Evolutionary conservation across 2,888 invertebrate species (phyloP), one percentile per base, ranked within the genome.

Genomic region (Micoletzkya japonica): DNA sequence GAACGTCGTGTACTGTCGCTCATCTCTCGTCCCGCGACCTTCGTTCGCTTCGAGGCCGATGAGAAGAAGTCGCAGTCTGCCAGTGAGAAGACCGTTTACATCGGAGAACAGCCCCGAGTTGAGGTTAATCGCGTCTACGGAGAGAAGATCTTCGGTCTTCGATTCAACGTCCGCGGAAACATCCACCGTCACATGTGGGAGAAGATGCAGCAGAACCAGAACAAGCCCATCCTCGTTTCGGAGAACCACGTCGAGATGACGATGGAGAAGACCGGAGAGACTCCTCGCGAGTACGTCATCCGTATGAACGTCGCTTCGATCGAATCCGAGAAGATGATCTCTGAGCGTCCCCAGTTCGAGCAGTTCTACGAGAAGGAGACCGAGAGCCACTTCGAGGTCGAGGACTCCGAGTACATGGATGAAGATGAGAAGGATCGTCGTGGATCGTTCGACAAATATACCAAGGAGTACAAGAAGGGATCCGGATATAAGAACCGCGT

Each of bases 201-300:
- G 66, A 72, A 73, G 66, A 66, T 64, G 34, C 17, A 20, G n/a
- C 56, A 57, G 57, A 64, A 54, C n/a, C 26, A 36, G 37, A 39
- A 36, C 30, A 7, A 34, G 24, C 44, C 67, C 57, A n/a, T 52
- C 24, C 64, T 77, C 30, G 60, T 74, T 54, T 72, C 74, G 24
- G 81, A 82, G 70, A 82, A 81, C 70, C 73, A 78, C 70, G 32
- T 82, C 57, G 77, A 77, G 50, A 63, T 81, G 28, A 67, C 67
- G 44, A 60, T 76, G 39, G 71, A 72, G 61, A 76, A 73, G 72
- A 68, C 52, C 32, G 59, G 49, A 32, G 39, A 26, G 50, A 72
- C 70, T 39, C 69, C 74, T 60, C 71, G 70, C 52, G 75, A 74
- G 44, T 74, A 71, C 63, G 54, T 44, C 36, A 37, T 64, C 52